Conservation (phyloP, 2,888 invertebrate species). For the Eupithecia insigniata region DNA sequence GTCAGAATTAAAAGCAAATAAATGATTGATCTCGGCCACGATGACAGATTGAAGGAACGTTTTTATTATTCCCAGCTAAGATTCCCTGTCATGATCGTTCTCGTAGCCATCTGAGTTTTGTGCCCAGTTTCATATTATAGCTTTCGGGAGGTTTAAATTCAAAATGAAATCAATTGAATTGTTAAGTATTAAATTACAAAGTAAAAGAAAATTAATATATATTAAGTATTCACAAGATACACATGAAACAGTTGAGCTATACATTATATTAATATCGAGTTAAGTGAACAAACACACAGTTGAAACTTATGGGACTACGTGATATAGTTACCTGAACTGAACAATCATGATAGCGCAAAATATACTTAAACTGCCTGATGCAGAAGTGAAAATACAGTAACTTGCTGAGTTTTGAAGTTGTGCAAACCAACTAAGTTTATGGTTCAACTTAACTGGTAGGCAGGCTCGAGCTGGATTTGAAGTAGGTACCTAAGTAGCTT, state of each 20-base stretch:
- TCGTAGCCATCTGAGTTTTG: neutral
- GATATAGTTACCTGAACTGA: slow-evolving; percentile 6
- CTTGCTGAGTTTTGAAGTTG: slow-evolving; percentile 3
- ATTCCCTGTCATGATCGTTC: no score
- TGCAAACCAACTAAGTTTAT: slow-evolving; percentile 4
- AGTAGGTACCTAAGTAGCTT: neutral
- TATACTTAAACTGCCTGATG: neutral
- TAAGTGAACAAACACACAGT: neutral
- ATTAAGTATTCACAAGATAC: neutral
- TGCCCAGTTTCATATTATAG: neutral
- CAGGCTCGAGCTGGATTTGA: neutral
- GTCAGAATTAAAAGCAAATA: slow-evolving; percentile 22
- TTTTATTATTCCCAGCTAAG: neutral
- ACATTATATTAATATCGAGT: neutral
- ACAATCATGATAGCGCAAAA: slow-evolving; percentile 3
- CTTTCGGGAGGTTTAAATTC: neutral
- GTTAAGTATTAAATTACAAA: no score
- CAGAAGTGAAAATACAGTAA: neutral
- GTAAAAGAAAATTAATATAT: neutral
- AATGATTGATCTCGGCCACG: slow-evolving; percentile 10
- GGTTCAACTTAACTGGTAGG: neutral
- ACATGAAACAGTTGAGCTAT: neutral
- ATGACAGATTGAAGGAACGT: slow-evolving; percentile 9
- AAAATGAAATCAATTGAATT: no score
- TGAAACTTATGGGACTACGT: neutral